Evolutionary conservation across 2,888 invertebrate species (phyloP), one percentile per base, ranked within the genome.

Genomic region (Nasonovia ribisnigri): DNA sequence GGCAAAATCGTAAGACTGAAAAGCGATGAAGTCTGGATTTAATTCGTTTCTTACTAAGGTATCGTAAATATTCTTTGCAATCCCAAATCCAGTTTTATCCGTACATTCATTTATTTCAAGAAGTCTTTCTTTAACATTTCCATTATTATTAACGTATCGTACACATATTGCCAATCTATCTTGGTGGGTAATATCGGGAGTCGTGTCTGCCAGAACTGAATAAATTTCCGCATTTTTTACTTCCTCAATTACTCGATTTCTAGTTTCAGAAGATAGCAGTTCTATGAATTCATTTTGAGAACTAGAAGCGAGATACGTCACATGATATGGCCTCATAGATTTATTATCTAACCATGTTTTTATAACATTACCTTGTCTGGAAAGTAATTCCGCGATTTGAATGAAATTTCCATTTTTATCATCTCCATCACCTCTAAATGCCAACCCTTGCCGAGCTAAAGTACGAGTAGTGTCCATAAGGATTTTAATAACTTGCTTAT

Each of bases 81-180:
- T 91, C 43, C 91, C 93, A 4, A 90, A n/a, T 86, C 89, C 88
- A 67, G 86, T 87, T 87, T 93, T 93, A 42, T 94, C 93, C n/a
- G n/a, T 88, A 48, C 54, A 92, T 90, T 89, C 90, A 42, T 84
- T 60, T 29, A 94, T 51, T 57, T 93, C 86, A 48, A 84, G 24
- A 87, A 92, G 67, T 36, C 77, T 88, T 51, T 94, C 88, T 92
- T 36, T 88, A 5, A 42, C 43, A 26, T 67, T 54, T 51, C 67
- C 57, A 43, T 91, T 54, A 94, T 84, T 86, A 67, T 87, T 77
- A n/a, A 90, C 93, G 42, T 46, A 60, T 24, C 60, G 77, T 43
- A 93, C 60, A 42, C 88, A 57, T 46, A 93, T 36, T 42, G 84
- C 67, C 42, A 93, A 51, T 84, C 60, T 90, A 46, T 93, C 90